These are phyloP conservation scores for Chloroceryle amazona DNA, from an alignment of 2,797 vertebrate genomes.

Conservation along the genomic window DNA sequence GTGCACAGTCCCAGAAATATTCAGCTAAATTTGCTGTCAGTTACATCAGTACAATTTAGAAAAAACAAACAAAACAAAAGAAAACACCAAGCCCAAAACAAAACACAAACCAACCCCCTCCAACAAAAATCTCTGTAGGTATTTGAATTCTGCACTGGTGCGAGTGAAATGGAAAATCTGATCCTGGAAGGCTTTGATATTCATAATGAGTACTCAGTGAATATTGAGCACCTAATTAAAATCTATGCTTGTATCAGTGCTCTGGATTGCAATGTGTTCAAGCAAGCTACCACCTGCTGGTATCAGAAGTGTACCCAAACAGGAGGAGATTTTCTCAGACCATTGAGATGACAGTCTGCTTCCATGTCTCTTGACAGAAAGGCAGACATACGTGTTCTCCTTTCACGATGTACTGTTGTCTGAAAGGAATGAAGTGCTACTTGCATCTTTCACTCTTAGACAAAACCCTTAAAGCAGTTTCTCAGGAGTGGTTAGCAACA, in stretches of 20 bases:
- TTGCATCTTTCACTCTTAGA: background rate
- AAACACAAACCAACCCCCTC: too few relatives aligned
- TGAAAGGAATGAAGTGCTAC: background rate
- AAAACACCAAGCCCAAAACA: too few relatives aligned
- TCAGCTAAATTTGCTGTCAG: background rate
- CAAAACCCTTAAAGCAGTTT: background rate
- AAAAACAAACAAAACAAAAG: background rate
- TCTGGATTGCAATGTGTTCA: background rate
- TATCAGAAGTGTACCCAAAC: background rate
- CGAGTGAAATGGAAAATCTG: background rate
- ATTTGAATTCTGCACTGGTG: background rate
- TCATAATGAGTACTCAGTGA: background rate
- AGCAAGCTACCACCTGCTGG: background rate
- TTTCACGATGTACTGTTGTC: background rate
- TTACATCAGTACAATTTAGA: background rate
- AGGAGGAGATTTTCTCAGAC: background rate
- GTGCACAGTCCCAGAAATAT: background rate
- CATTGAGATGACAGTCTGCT: background rate
- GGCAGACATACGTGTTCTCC: fast-evolving
- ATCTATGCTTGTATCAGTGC: background rate
- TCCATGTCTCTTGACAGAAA: background rate
- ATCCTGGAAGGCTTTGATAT: background rate
- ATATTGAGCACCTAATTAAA: background rate
- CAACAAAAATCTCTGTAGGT: background rate
- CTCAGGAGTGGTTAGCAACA: background rate